These are phyloP conservation scores for Pomatostomus ruficeps DNA, from an alignment of 2,113 vertebrate species.

Conservation along the genomic window DNA sequence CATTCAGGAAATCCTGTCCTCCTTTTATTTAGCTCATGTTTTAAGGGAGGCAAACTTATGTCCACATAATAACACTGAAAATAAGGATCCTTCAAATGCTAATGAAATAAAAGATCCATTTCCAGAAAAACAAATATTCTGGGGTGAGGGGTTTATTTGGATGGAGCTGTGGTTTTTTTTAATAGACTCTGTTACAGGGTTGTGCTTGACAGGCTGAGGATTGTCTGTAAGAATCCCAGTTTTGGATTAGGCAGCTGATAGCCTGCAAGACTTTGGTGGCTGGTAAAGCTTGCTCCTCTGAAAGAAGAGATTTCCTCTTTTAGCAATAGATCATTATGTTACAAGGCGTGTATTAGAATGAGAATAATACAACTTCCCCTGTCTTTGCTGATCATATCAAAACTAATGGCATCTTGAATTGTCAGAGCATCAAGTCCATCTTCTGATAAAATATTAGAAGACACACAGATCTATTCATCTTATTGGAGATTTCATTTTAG, in stretches of 20 bases:
- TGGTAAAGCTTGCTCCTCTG: constrained; percentile 14
- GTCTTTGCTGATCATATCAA: constrained; percentile 42
- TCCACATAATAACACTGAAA: neutral
- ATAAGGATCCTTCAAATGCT: neutral
- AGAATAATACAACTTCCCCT: constrained; percentile 35
- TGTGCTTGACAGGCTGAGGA: neutral
- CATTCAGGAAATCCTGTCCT: neutral
- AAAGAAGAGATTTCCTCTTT: constrained; percentile 40
- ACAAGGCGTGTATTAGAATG: neutral
- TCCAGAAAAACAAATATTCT: neutral
- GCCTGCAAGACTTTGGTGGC: neutral
- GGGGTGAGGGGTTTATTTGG: neutral
- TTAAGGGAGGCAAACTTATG: neutral
- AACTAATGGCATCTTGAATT: constrained; percentile 36
- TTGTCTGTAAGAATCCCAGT: neutral
- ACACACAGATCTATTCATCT: constrained; percentile 13
- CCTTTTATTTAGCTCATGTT: fast-evolving
- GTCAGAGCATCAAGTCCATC: constrained; percentile 44
- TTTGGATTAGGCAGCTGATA: constrained; percentile 39
- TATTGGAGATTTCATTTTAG: constrained; percentile 16
- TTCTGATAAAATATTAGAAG: constrained; percentile 49
- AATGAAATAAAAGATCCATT: neutral
- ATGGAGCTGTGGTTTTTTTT: neutral
- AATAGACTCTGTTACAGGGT: neutral
- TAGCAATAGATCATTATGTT: constrained; percentile 20